Base-by-base conservation (phyloP, 2,797 vertebrate species). In the Meriones psammophilus region DNA sequence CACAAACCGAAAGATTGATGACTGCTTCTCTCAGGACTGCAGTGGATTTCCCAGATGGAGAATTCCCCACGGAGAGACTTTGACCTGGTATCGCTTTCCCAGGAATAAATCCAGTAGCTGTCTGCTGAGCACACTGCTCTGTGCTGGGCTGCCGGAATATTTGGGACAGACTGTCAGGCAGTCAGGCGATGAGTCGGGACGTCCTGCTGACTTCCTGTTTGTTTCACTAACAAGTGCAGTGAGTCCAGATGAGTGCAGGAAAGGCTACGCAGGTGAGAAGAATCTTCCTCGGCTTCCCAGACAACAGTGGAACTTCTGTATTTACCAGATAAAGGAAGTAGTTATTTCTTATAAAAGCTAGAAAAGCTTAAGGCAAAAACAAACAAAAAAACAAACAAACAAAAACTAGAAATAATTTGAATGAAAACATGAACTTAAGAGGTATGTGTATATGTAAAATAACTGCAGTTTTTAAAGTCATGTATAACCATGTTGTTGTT, bases 351-450 rank as follows among this genome's bases (percentile, higher is more conserved):
- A 56, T 28, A 54, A 87, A 87, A 28, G 14, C 50, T 71, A 87
- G 46, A 95, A 81, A 89, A 90, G 50, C 30, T 33, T 12, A 54
- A 93, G 33, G n/a, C 58, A 92, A 83, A 39, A 39, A 39, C 39
- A 30, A 24, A 50, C 50, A 50, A 50, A 50, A 9, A 50, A 50
- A 42, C 42, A 42, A 42, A 42, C 42, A 42, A 42, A 42, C 42
- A 42, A 50, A 74, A 36, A 88, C 56, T 88, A 79, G 81, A 95
- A 95, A 92, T 69, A 2, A 88, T n/a, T 69, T 78, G 17, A 92
- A 66, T 58, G 64, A 94, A 92, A 95, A 92, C 42, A 58, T 39
- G 4, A 5, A 15, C 76, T 89, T 87, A 66, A 96, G 94, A 85
- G 86, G 26, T 56, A 18, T 64, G 30, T 13, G 7, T 30, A 46